Evolutionary conservation across 2,888 invertebrate species (phyloP).

Genomic region (Leptinotarsa juncta): DNA sequence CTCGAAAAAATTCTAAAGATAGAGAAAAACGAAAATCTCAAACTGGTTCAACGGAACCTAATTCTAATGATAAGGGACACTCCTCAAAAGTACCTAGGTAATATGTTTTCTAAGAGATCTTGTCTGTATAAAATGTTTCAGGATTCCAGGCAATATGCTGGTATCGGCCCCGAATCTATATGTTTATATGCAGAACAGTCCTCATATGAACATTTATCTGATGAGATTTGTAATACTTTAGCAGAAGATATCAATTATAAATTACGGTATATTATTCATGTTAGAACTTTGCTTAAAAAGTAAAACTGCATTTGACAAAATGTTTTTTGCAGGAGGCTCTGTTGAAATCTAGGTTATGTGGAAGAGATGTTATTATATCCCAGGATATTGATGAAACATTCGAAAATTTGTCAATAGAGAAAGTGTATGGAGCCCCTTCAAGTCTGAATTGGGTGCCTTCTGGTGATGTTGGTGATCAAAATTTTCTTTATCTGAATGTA

Average conservation of each 20-base stretch:
- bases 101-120: background rate
- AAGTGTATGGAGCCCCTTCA: constrained; percentile 60
- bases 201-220: constrained; percentile 56
- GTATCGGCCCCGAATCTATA: constrained; percentile 60
- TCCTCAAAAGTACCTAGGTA: constrained; percentile 9
- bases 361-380: constrained; percentile 58
- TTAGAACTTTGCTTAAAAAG: constrained; percentile 34
- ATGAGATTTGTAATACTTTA: constrained; percentile 58
- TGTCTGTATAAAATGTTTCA: constrained; percentile 41
- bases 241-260: constrained; percentile 64
- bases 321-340: constrained; percentile 58
- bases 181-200: constrained; percentile 60
- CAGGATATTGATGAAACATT: constrained; percentile 61
- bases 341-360: constrained; percentile 58
- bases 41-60: constrained; percentile 9
- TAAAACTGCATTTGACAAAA: background rate
- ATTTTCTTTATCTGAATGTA: constrained; percentile 60
- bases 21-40: constrained; percentile 22
- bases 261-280: constrained; percentile 60
- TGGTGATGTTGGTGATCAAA: constrained; percentile 57
- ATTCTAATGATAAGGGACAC: constrained; percentile 16
- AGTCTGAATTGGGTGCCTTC: constrained; percentile 60
- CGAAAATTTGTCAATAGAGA: constrained; percentile 58
- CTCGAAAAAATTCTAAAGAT: constrained; percentile 21
- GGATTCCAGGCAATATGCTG: constrained; percentile 60